phyloP scores from a whole-genome alignment of 1,140 invertebrate genomes.

The Mya arenaria region DNA sequence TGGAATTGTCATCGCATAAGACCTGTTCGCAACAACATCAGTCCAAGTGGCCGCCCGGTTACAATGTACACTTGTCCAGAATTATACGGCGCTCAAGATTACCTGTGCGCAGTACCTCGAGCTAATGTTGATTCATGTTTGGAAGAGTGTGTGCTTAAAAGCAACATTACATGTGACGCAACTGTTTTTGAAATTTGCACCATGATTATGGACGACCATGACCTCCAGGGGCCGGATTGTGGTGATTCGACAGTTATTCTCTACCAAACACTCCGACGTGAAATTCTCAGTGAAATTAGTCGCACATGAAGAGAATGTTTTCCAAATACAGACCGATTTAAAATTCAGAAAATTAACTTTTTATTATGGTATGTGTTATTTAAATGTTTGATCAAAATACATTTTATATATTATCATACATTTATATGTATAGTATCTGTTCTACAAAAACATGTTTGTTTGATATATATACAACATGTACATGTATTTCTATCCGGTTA shows the following conservation, averaged over 20 bases:
- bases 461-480: no score
- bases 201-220: not conserved
- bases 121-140: constrained; percentile 13
- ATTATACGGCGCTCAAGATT: constrained; percentile 3
- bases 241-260: not conserved
- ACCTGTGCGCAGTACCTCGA: not conserved
- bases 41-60: constrained; percentile 7
- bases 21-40: not conserved
- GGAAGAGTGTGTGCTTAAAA: not conserved
- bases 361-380: no score
- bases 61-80: constrained; percentile 44
- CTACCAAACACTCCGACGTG: not conserved
- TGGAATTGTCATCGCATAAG: constrained; percentile 29
- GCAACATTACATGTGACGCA: not conserved
- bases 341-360: no score
- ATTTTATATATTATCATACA: no score
- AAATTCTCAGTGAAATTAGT: no score
- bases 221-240: not conserved
- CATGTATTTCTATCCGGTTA: no score
- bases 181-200: constrained; percentile 2
- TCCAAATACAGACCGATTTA: no score
- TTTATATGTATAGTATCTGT: no score
- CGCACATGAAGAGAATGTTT: no score
- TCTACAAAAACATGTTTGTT: no score
- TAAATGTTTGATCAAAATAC: no score